Evolutionary conservation across 30 jellyfish, hydroid and myxozoan genomes (phyloP).

Genomic region (Rhopilema esculentum): DNA sequence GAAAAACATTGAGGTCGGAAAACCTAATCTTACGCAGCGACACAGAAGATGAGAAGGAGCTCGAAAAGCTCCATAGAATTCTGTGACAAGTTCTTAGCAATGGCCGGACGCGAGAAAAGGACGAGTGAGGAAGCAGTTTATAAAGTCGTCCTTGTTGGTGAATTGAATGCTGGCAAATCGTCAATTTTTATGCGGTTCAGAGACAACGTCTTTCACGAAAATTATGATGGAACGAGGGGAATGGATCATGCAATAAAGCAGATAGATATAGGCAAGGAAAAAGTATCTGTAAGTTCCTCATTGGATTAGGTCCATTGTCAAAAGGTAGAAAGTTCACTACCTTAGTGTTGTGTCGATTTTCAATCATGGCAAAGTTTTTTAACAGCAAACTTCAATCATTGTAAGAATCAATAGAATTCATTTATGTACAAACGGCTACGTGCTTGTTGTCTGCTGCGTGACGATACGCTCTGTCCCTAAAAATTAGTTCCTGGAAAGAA

Average conservation of each 20-base stretch:
- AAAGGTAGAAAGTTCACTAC: neutral
- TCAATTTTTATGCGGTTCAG: conserved; percentile 80
- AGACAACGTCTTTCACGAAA: conserved; percentile 82
- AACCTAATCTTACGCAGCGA: too few relatives aligned
- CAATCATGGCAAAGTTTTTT: neutral
- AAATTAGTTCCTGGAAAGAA: too few relatives aligned
- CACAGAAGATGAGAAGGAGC: too few relatives aligned
- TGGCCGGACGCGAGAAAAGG: neutral
- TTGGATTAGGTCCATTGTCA: neutral
- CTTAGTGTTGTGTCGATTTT: neutral
- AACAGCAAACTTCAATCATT: neutral
- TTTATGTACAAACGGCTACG: too few relatives aligned
- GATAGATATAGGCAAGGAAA: conserved; percentile 56
- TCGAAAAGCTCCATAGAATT: too few relatives aligned
- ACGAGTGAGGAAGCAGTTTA: conserved; percentile 30
- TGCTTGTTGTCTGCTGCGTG: too few relatives aligned
- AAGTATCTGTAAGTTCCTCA: conserved; percentile 72
- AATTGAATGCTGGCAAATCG: conserved; percentile 87
- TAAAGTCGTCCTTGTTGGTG: conserved; percentile 93
- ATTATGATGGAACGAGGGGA: conserved; percentile 83
- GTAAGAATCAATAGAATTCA: too few relatives aligned
- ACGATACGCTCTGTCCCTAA: too few relatives aligned
- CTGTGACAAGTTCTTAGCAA: too few relatives aligned
- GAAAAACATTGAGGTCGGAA: too few relatives aligned
- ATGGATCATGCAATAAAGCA: conserved; percentile 75